Percentiles rank a stretch among this genome's conserved stretches.
These are phyloP conservation scores for Lordiphosa mommai DNA, from an alignment of 1,140 invertebrate species.

Conservation along the genomic window DNA sequence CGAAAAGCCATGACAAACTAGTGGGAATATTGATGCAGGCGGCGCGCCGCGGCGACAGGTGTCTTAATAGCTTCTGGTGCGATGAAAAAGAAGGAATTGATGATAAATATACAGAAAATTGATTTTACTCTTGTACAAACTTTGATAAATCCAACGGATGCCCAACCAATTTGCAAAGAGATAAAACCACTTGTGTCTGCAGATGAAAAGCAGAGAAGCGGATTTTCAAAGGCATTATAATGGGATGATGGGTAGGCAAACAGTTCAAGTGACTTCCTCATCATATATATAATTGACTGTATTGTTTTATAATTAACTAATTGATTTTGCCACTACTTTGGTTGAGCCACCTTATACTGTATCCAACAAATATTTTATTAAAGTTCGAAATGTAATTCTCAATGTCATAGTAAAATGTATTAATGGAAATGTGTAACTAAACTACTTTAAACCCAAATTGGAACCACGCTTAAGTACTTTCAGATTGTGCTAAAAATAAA, in stretches of 20 bases:
- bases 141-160: constrained; percentile 2
- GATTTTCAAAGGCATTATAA: not conserved
- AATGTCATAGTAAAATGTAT: too few relatives aligned
- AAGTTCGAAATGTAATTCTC: too few relatives aligned
- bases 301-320: too few relatives aligned
- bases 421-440: too few relatives aligned
- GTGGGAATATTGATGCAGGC: constrained; percentile 4
- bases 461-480: too few relatives aligned
- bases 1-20: constrained; percentile 7
- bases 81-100: not conserved
- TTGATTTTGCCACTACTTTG: too few relatives aligned
- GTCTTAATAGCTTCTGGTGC: not conserved
- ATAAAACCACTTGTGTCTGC: constrained; percentile 1
- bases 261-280: not conserved
- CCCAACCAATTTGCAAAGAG: not conserved
- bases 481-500: too few relatives aligned
- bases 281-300: too few relatives aligned
- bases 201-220: constrained; percentile 1
- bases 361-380: too few relatives aligned
- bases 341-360: too few relatives aligned
- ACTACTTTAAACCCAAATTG: too few relatives aligned
- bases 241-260: not conserved
- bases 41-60: constrained; percentile 5
- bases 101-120: constrained; percentile 15
- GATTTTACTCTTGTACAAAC: constrained; percentile 3